Evolutionary conservation across 2,888 invertebrate species (phyloP), one percentile per base, ranked within the genome.

Genomic region (Crossocerus cetratus): DNA sequence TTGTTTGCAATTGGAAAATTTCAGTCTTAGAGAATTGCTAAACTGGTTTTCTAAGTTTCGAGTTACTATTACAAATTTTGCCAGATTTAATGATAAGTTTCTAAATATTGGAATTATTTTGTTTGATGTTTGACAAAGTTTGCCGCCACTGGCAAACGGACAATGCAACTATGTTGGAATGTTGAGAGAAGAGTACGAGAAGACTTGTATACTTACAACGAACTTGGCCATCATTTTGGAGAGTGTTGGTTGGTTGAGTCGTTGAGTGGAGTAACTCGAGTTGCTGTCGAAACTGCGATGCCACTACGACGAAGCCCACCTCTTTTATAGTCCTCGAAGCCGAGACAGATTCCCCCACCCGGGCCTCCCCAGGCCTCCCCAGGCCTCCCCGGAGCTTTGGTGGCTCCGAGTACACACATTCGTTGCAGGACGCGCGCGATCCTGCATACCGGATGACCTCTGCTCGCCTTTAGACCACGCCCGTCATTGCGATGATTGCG

Each of bases 161-260:
- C n/a, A n/a, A n/a, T n/a, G n/a, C n/a, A n/a, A n/a, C n/a, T n/a
- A n/a, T n/a, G n/a, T n/a, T n/a, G n/a, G n/a, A n/a, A n/a, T n/a
- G n/a, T n/a, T n/a, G n/a, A n/a, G n/a, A n/a, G n/a, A n/a, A n/a
- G n/a, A n/a, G n/a, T 3, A 13, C 18, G 55, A 53, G 54, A 20
- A 20, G 55, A 13, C 2, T 0, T n/a, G 42, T 60, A 43, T 16
- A 87, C 89, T 89, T 83, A 89, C 89, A 72, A 88, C 70, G 81
- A 84, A 81, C 81, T 88, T 88, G 84, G 82, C 80, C 82, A 84
- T 83, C 87, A 88, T 88, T 84, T 87, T 87, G 77, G 53, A 32
- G 11, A 60, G 49, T 49, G 49, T 65, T 63, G 18, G 77, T n/a
- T 2, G 32, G 76, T 59, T 64, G 32, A 3, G 66, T 78, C n/a